Base-by-base conservation (phyloP, 1,140 invertebrate genomes). In the Drosophila orosa region DNA sequence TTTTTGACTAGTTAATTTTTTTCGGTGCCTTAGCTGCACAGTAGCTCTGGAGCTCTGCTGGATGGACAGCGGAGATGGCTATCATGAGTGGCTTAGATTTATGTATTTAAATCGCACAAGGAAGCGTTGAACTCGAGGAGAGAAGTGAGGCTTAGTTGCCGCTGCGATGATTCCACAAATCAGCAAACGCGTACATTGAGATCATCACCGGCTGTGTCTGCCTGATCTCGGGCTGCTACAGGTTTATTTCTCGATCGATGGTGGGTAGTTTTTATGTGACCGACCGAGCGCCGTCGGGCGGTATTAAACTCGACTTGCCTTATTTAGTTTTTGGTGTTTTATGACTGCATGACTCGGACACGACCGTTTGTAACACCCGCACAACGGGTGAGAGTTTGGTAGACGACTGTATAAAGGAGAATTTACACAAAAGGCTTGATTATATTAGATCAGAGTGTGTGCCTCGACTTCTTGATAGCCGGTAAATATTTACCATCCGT, bases 221-320 rank as follows among this genome's bases (percentile, higher is more conserved):
- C 22, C 25, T 62, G 48, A 54, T 61, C 55, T 40, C 45, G 42
- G 37, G 71, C 83, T 86, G 71, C 83, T 86, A 86, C 83, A 87
- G 79, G 83, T 87, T 86, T 74, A 63, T 87, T 86, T 72, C 54
- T 65, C 75, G 78, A 84, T 84, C 69, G 59, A 56, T 86, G 69
- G 83, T 87, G 84, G 84, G 83, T 83, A 87, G 83, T 73, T 79
- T 87, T 86, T 87, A 86, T 86, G 83, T 79, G 79, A 83, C 73
- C 60, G 78, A 54, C 62, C 52, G 78, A 54, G 57, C 57, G n/a
- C 17, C 33, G 59, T 83, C 68, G 67, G 47, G 57, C 22, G 33
- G 60, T 40, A 60, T 76, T 76, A 87, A 86, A 86, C 71, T 68
- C 81, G 75, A 63, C 80, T 87, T 87, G 67, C 83, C 83, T 69